Percentiles rank a stretch among this genome's conserved stretches.
Conservation (phyloP, 2,113 vertebrate species). For the Melanerpes aurifrons region DNA sequence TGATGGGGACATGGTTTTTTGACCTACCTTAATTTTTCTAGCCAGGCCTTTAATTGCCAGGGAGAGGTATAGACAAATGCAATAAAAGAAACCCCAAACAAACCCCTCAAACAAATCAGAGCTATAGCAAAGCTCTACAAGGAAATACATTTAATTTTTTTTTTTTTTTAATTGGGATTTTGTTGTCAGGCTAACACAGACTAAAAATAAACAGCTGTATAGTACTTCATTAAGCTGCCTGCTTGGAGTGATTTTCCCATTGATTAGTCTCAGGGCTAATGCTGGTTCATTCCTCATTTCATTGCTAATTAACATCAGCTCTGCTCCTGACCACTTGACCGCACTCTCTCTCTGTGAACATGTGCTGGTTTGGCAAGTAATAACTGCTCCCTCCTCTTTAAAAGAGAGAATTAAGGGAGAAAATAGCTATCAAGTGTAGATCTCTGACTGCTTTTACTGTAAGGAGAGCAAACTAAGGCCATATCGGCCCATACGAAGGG, state of each 20-base stretch:
- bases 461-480: constrained; percentile 56
- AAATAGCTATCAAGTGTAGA: constrained; percentile 23
- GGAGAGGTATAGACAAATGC: constrained; percentile 19
- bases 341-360: constrained; percentile 75
- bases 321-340: constrained; percentile 85
- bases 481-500: background rate
- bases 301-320: constrained; percentile 88
- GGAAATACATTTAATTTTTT: constrained; percentile 49
- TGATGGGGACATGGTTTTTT: background rate
- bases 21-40: constrained; percentile 45
- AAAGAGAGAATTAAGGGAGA: constrained; percentile 54
- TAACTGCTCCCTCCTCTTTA: constrained; percentile 42
- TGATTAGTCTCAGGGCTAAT: constrained; percentile 96
- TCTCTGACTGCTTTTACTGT: constrained; percentile 14
- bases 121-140: constrained; percentile 24
- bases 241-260: constrained; percentile 93
- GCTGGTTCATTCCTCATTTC: constrained; percentile 91
- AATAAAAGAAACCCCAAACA: background rate
- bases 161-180: constrained; percentile 67
- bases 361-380: constrained; percentile 76
- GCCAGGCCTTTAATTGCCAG: constrained; percentile 18
- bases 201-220: constrained; percentile 90
- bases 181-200: constrained; percentile 73
- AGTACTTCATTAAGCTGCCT: constrained; percentile 87
- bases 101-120: background rate